Evolutionary conservation across 2,888 invertebrate species (phyloP), one percentile per base, ranked within the genome.

Genomic region (Coleophora flavipennella): DNA sequence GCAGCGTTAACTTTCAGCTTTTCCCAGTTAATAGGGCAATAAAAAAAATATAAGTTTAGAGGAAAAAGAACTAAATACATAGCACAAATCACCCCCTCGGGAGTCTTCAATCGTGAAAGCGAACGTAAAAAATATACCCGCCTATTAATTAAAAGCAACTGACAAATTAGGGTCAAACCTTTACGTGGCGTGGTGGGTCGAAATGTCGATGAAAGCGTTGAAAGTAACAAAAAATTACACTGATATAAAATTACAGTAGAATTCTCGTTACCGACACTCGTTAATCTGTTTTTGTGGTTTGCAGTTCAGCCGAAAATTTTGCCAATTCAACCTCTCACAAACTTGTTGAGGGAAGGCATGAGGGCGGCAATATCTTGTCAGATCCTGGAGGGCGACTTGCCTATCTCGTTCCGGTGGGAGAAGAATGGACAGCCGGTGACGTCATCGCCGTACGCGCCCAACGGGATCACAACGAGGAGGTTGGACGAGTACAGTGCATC

Each of bases 361-460:
- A 87, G 95, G 53, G 94, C 94, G 27, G 94, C 94, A 44, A 94
- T 96, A 66, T 92, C 94, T 51, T 96, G 95, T 72, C 93, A 94
- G 80, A 93, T 95, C 67, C 88, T 95, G 67, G 94, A 95, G 79
- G 96, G 97, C 13, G 96, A 97, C 83, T 88, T 95, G 57, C 97
- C 97, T 35, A 92, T 97, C 55, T 92, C 91, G 51, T 94, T 97
- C 79, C 89, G 92, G 39, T 97, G 96, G 96, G 93, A 94, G 64
- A 91, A 95, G 73, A 93, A 96, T 69, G 93, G 91, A 35, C 92
- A 92, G 63, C 87, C 91, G 4, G 89, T 94, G 54, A 87, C 89
- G 49, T 88, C 88, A 55, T 87, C 89, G 6, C 89, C 89, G 37
- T 85, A 83, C 49, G 79, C 83, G 1, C 70, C 83, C 28, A 83